Conservation (phyloP, 2,888 invertebrate species). For the Sacculina carcini region DNA sequence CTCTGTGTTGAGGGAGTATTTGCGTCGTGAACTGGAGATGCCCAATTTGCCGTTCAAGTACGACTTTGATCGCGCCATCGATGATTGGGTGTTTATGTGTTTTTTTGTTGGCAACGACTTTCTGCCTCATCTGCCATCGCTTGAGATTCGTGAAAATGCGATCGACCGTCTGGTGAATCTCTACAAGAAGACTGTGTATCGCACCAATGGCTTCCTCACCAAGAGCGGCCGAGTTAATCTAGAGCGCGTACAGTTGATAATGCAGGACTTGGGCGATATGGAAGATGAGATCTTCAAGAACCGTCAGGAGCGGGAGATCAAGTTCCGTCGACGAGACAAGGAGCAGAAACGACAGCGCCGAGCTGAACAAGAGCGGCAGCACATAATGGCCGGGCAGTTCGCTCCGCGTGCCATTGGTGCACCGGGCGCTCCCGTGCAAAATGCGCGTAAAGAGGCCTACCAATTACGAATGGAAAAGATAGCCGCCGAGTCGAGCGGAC, state of each 20-base stretch:
- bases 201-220: conserved; percentile 88
- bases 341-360: conserved; percentile 31
- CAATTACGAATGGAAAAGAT: conserved; percentile 23
- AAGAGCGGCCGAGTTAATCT: conserved; percentile 80
- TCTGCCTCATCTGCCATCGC: conserved; percentile 82
- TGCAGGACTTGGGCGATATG: conserved; percentile 69
- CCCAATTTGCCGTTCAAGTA: conserved; percentile 73
- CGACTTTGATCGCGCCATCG: conserved; percentile 78
- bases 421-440: conserved; percentile 26
- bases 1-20: conserved; percentile 71
- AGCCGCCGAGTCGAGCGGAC: not conserved
- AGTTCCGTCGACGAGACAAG: conserved; percentile 49
- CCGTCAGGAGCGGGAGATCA: conserved; percentile 57
- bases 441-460: conserved; percentile 48
- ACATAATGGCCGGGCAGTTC: conserved; percentile 46
- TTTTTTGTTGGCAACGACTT: conserved; percentile 99
- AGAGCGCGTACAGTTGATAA: conserved; percentile 75
- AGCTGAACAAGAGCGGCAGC: conserved; percentile 32
- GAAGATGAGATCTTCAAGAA: conserved; percentile 94
- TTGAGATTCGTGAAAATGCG: conserved; percentile 90
- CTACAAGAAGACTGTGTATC: conserved; percentile 81
- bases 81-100: conserved; percentile 96
- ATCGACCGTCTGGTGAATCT: conserved; percentile 74
- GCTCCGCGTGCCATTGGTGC: conserved; percentile 33
- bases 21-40: conserved; percentile 68